Evolutionary conservation across 53 echinoderm and acorn worm genomes (phyloP).

Genomic region (Glandiceps talaboti): DNA sequence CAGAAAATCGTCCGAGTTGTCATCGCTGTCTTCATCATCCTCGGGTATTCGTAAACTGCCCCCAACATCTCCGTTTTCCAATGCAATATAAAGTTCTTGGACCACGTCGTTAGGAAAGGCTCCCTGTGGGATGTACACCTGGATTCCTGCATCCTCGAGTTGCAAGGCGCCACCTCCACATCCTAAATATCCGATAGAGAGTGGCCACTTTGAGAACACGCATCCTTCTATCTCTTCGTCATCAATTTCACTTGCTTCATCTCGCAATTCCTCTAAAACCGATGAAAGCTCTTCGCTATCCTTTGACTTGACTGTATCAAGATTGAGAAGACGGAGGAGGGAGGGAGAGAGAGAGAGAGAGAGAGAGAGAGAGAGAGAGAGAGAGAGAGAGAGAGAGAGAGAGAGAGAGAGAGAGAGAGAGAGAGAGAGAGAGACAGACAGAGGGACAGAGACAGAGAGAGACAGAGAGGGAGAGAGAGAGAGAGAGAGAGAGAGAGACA

Average conservation of each 20-base stretch:
- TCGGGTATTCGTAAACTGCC: neutral
- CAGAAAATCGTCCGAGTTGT: neutral
- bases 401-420: conserved; percentile 1
- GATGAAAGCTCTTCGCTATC: neutral
- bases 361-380: conserved; percentile 1
- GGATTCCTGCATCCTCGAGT: neutral
- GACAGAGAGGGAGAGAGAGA: no score
- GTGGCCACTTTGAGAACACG: neutral
- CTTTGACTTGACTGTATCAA: neutral
- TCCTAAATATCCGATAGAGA: neutral
- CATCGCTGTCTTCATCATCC: neutral
- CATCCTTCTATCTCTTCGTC: neutral
- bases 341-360: neutral
- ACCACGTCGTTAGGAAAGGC: neutral
- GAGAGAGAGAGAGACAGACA: no score
- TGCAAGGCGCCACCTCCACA: neutral
- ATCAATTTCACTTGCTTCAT: neutral
- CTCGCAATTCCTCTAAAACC: neutral
- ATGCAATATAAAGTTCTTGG: neutral
- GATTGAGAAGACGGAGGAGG: neutral
- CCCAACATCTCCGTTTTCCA: neutral
- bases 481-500: no score
- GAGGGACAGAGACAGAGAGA: no score
- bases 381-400: conserved; percentile 1
- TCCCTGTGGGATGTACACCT: neutral